Percentiles rank a stretch among this genome's conserved stretches.
phyloP scores from a whole-genome alignment of 2,888 invertebrate genomes.

The Vesta saturnalis region DNA sequence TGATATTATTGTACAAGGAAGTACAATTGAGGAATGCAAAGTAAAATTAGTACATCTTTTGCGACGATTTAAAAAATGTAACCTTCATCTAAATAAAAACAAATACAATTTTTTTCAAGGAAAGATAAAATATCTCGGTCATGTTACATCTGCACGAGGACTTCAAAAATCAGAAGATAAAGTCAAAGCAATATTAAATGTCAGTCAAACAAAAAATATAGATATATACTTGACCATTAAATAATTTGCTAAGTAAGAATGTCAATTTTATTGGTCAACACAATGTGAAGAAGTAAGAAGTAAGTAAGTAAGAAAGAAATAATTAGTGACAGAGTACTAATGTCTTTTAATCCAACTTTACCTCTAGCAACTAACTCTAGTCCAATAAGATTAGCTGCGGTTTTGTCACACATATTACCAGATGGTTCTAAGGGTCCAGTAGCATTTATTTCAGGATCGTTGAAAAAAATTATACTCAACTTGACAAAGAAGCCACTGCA shows the following conservation, averaged over 20 bases:
- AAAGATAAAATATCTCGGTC: constrained; percentile 40
- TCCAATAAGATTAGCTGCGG: constrained; percentile 53
- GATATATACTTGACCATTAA: no score
- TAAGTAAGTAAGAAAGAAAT: neutral
- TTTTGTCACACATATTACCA: constrained; percentile 42
- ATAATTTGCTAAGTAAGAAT: neutral
- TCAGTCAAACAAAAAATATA: neutral
- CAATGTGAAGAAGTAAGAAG: neutral
- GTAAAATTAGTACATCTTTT: neutral
- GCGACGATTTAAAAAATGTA: neutral
- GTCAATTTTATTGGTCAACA: neutral
- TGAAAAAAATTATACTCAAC: constrained; percentile 36
- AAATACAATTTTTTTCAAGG: constrained; percentile 43
- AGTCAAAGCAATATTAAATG: constrained; percentile 7
- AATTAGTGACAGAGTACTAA: neutral
- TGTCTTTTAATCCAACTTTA: constrained; percentile 16
- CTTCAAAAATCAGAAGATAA: constrained; percentile 22
- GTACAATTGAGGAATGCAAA: neutral
- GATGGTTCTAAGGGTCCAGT: constrained; percentile 55
- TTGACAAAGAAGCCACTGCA: constrained; percentile 55
- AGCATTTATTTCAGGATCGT: constrained; percentile 43
- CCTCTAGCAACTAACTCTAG: constrained; percentile 51
- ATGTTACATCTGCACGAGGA: constrained; percentile 31
- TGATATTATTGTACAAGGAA: no score
- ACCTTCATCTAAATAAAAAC: constrained; percentile 25